Base-by-base conservation (phyloP, 2,797 vertebrate genomes). In the Lacerta agilis region DNA sequence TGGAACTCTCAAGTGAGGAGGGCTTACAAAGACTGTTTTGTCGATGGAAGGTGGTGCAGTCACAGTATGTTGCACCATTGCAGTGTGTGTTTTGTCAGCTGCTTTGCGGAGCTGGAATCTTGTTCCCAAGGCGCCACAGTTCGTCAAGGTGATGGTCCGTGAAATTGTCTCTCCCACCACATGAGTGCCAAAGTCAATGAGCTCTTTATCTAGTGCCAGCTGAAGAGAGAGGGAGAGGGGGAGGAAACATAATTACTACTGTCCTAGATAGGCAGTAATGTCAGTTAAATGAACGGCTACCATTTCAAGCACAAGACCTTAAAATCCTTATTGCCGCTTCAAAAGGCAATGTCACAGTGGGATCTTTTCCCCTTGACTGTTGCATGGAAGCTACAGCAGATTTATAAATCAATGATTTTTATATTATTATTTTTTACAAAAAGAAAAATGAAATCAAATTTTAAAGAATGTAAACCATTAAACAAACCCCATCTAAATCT, bases 101-200 rank as follows among this genome's bases (percentile, higher is more conserved):
- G 96, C 94, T 0, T 82, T 92, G 79, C 96, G 95, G 91, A 99
- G 90, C 90, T 25, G 93, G 96, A 98, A 99, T 64, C 2, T 67
- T 0, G 98, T 97, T 94, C 97, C 97, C 95, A 98, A 87, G 77
- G 98, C 98, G 29, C 99, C 99, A 8, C 87, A 92, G 94, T 99
- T 99, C 93, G 96, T 98, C 97, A 99, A 94, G 45, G 94, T 98
- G 97, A 99, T 93, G 88, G 93, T 90, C 95, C 89, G 97, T 94
- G 97, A 97, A 92, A 98, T 94, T 58, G 96, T 98, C 94, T 99
- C 97, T 75, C 98, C 98, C 86, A 99, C 97, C 88, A 98, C 96
- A 15, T 98, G 97, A 87, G 96, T 97, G 83, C 98, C 98, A 17
- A 99, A 99, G 94, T 98, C 97, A 87, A 99, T 91, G 91, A 97